Evolutionary conservation across 2,888 invertebrate genomes (phyloP), one percentile per base, ranked within the genome.

Genomic region (Cerceris rybyensis): DNA sequence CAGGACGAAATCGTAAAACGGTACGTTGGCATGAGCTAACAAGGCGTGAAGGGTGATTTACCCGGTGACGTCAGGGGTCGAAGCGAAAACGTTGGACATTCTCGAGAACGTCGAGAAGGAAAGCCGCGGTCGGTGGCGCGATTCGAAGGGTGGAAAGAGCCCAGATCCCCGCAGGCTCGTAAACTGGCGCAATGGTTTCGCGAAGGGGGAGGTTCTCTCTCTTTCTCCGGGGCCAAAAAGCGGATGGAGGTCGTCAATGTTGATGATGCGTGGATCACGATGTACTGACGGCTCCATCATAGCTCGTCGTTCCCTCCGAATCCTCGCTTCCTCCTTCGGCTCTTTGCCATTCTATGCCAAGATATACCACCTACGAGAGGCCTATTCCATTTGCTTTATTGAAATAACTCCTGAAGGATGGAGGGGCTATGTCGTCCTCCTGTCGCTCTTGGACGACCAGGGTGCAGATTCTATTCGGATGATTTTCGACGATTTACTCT

Each of bases 211-310:
- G 76, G 83, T 75, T 55, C 17, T 17, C 50, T 64, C 74, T 71
- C 74, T 70, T 75, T 60, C 69, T 77, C 69, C 79, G 78, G 83
- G 86, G 84, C 86, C 82, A 83, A 87, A 87, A 85, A 87, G 89
- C 89, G 91, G 89, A 90, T 88, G 89, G 89, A 90, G 90, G 89
- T 91, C 91, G 90, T 91, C 91, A 91, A 91, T 89, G 90, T 89
- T 91, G 91, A 92, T 91, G 91, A 91, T 88, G 90, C 91, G 91
- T 91, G 91, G 91, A 91, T 91, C 89, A 90, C 89, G 91, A 91
- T 90, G 87, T 88, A 90, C 88, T 85, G 89, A 88, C 88, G 88
- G 85, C 86, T 89, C 86, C 88, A 88, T 89, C 88, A 86, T 85
- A 87, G 85, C 78, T 60, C 70, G 75, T 60, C 50, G 64, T 71